A percentile compares a stretch with the other conserved stretches of the same genome.
phyloP scores from a whole-genome alignment of 1,140 invertebrate species.

The Pantala flavescens region DNA sequence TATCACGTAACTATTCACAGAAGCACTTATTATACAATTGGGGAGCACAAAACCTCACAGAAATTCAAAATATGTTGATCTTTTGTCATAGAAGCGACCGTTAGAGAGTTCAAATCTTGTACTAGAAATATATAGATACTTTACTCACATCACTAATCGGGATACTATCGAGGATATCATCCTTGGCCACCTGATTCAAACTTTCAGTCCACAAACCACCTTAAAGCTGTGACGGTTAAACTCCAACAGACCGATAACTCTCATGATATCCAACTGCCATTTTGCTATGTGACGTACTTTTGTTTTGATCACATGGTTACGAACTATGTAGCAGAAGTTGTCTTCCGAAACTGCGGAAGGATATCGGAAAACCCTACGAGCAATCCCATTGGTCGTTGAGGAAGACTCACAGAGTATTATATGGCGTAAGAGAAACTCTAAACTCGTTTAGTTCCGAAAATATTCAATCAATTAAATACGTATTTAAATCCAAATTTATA shows the following conservation, averaged over 20 bases:
- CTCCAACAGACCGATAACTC: conserved; percentile 30
- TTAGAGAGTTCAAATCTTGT: no score
- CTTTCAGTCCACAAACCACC: conserved; percentile 20
- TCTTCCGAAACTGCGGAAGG: conserved; percentile 15
- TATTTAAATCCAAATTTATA: no score
- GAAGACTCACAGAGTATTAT: not conserved
- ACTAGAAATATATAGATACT: no score
- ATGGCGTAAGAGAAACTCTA: not conserved
- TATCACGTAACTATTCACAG: no score
- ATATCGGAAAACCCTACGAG: not conserved
- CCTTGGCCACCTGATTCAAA: conserved; percentile 28
- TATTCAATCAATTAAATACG: no score
- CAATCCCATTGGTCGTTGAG: not conserved
- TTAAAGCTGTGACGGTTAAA: conserved; percentile 29
- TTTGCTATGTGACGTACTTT: conserved; percentile 25
- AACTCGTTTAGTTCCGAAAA: not conserved
- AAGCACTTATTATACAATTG: no score
- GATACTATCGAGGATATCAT: conserved; percentile 67
- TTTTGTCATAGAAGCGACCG: no score
- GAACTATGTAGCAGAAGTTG: conserved; percentile 20
- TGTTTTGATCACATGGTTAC: conserved; percentile 27
- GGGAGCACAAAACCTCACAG: no score
- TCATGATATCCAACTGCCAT: conserved; percentile 23
- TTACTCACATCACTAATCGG: conserved; percentile 62
- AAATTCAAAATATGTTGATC: no score